These are phyloP conservation scores for Odontamblyopus rebecca DNA, from an alignment of 2,797 vertebrate genomes.

Conservation along the genomic window DNA sequence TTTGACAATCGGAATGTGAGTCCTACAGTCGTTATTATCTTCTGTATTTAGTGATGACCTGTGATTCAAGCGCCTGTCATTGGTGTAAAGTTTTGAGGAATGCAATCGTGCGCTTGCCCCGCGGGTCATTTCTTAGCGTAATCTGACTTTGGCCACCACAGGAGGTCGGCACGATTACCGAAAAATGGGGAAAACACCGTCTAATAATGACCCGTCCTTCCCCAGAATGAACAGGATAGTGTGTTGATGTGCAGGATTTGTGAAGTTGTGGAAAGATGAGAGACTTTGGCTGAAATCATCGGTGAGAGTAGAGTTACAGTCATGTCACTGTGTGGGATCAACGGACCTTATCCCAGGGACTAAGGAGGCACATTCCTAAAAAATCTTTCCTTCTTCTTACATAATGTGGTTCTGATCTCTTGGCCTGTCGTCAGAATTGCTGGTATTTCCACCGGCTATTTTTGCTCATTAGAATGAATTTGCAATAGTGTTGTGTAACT, in stretches of 20 bases:
- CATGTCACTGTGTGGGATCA: slow-evolving; percentile 4
- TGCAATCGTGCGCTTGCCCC: slow-evolving; percentile 39
- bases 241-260: slow-evolving; percentile 37
- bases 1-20: background rate
- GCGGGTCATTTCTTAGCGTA: slow-evolving; percentile 44
- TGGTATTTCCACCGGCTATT: slow-evolving; percentile 24
- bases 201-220: slow-evolving; percentile 19
- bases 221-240: slow-evolving; percentile 38
- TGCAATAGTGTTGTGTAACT: slow-evolving; percentile 48
- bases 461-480: slow-evolving; percentile 34
- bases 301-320: background rate
- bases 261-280: slow-evolving; percentile 18
- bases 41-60: slow-evolving; percentile 7
- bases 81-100: slow-evolving; percentile 37
- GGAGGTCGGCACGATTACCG: slow-evolving; percentile 34
- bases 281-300: slow-evolving; percentile 18
- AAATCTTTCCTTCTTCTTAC: background rate
- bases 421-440: slow-evolving; percentile 18
- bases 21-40: slow-evolving; percentile 1
- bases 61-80: slow-evolving; percentile 32
- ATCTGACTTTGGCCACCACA: slow-evolving; percentile 48
- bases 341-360: background rate
- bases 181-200: slow-evolving; percentile 30
- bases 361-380: slow-evolving; percentile 10
- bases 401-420: slow-evolving; percentile 18